Evolutionary conservation across 2,797 vertebrate genomes (phyloP).

Genomic region (Pelobates cultripes): DNA sequence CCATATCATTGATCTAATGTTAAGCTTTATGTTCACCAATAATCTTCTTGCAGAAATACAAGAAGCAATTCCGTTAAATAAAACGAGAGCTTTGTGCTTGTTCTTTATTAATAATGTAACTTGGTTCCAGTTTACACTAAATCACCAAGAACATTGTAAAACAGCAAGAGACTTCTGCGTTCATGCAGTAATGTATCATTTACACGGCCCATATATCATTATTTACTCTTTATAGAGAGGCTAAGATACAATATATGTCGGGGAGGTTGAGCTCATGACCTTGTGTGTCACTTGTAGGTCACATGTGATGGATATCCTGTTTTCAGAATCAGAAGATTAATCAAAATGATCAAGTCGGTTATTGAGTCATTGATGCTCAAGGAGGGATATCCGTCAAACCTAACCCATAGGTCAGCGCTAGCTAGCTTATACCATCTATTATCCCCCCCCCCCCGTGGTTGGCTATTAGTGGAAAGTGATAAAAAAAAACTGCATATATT

Average conservation of each 20-base stretch:
- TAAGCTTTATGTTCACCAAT: background rate
- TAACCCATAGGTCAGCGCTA: no score
- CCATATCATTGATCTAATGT: slow-evolving; percentile 12
- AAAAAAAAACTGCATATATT: no score
- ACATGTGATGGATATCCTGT: background rate
- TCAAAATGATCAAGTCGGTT: slow-evolving; percentile 1
- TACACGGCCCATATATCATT: background rate
- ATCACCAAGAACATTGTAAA: background rate
- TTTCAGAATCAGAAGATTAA: background rate
- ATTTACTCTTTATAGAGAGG: background rate
- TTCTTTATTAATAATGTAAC: slow-evolving; percentile 1
- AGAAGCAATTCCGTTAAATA: background rate
- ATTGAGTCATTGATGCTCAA: background rate
- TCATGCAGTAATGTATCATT: background rate
- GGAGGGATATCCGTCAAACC: slow-evolving; percentile 3
- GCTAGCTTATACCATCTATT: no score
- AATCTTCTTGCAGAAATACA: background rate
- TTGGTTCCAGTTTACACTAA: background rate
- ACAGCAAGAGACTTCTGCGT: background rate
- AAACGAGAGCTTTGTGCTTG: background rate
- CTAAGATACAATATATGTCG: background rate
- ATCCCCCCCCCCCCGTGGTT: no score
- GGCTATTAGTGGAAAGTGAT: no score
- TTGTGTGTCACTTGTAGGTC: background rate
- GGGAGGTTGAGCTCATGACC: background rate